Percentiles rank a stretch among this genome's conserved stretches.
Evolutionary conservation across 2,113 vertebrate genomes (phyloP).

Genomic region (Hyperoodon ampullatus): DNA sequence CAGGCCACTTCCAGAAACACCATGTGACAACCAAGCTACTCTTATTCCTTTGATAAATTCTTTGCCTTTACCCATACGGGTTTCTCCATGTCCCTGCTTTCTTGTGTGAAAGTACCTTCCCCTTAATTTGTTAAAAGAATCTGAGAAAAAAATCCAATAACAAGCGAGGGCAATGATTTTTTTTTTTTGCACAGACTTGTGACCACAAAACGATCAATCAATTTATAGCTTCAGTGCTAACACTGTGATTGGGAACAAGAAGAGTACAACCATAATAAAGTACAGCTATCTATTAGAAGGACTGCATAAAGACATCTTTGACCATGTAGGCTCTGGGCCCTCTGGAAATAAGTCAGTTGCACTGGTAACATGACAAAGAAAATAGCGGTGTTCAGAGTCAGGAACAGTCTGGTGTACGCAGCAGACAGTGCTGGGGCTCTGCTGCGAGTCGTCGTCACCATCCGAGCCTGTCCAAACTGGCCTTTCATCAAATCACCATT

Average conservation of each 20-base stretch:
- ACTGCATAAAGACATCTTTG: conserved; percentile 95
- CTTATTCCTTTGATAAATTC: conserved; percentile 48
- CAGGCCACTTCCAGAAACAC: conserved; percentile 64
- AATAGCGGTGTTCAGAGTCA: conserved; percentile 96
- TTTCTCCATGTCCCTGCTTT: neutral
- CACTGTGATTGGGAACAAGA: conserved; percentile 96
- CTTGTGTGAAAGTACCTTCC: neutral
- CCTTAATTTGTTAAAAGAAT: conserved; percentile 79
- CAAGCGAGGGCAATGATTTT: conserved; percentile 63
- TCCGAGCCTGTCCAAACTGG: conserved; percentile 86
- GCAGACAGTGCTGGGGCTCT: conserved; percentile 85
- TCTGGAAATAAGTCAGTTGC: conserved; percentile 93
- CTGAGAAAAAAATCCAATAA: conserved; percentile 42
- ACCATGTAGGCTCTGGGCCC: conserved; percentile 91
- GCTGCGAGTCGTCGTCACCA: conserved; percentile 84
- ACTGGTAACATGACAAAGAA: conserved; percentile 95
- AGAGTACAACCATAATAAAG: conserved; percentile 95
- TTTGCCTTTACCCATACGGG: conserved; percentile 22
- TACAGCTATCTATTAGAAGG: conserved; percentile 94
- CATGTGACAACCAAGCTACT: neutral
- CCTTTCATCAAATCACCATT: conserved; percentile 84
- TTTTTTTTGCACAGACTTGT: conserved; percentile 79
- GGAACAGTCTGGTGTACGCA: conserved; percentile 94
- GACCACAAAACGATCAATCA: conserved; percentile 78
- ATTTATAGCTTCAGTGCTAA: conserved; percentile 79